These are phyloP conservation scores for Drosophila kuntzei DNA, from an alignment of 2,888 invertebrate genomes.

Conservation along the genomic window DNA sequence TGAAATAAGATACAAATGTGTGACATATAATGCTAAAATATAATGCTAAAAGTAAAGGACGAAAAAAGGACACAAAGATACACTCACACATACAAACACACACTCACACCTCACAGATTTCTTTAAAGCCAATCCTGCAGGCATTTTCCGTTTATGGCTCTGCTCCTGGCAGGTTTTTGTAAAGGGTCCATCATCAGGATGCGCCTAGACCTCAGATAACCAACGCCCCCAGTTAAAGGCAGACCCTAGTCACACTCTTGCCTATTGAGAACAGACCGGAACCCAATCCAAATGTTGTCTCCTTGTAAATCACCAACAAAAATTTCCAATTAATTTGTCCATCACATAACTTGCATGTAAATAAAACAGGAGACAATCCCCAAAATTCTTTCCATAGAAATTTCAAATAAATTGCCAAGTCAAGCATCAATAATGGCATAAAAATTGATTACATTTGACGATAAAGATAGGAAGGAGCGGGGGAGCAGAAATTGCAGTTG, in stretches of 20 bases:
- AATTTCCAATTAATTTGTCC: slow-evolving; percentile 76
- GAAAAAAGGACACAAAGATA: slow-evolving; percentile 58
- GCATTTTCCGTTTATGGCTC: slow-evolving; percentile 21
- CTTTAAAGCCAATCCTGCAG: slow-evolving; percentile 45
- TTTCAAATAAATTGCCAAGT: slow-evolving; percentile 66
- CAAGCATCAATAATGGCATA: slow-evolving; percentile 82
- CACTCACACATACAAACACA: slow-evolving; percentile 12
- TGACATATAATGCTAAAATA: slow-evolving; percentile 67
- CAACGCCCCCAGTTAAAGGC: slow-evolving; percentile 69
- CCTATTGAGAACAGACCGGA: slow-evolving; percentile 46
- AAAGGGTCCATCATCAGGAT: slow-evolving; percentile 36
- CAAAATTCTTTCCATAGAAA: slow-evolving; percentile 20
- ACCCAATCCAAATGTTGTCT: slow-evolving; percentile 54
- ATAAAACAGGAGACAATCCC: slow-evolving; percentile 37
- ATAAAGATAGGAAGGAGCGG: neutral
- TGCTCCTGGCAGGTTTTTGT: slow-evolving; percentile 33
- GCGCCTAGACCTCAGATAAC: slow-evolving; percentile 60
- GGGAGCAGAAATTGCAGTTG: slow-evolving; percentile 34
- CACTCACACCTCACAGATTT: slow-evolving; percentile 17
- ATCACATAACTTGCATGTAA: slow-evolving; percentile 57
- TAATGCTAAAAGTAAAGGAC: slow-evolving; percentile 65
- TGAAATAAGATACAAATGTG: slow-evolving; percentile 55
- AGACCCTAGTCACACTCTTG: slow-evolving; percentile 32
- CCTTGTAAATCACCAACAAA: slow-evolving; percentile 61
- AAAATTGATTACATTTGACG: slow-evolving; percentile 80